Conservation (phyloP, 2,797 vertebrate genomes). For the Falco columbarius region DNA sequence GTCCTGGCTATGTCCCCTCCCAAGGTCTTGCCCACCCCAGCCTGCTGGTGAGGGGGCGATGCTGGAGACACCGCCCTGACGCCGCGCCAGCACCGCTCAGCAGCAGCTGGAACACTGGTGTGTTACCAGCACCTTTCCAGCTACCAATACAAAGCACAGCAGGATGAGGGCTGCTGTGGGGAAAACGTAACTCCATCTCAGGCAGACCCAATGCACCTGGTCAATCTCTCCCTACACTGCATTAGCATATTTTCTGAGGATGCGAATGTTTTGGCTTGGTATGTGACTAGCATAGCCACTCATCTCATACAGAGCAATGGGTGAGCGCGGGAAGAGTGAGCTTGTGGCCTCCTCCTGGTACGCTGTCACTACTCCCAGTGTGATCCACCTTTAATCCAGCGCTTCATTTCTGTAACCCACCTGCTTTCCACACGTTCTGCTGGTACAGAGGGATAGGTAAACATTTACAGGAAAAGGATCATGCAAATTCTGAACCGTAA, state of each 20-base stretch:
- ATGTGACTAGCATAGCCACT: background rate
- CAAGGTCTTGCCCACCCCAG: background rate
- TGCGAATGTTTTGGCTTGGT: background rate
- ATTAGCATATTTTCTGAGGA: background rate
- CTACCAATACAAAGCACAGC: background rate
- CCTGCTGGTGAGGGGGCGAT: background rate
- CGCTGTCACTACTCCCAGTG: background rate
- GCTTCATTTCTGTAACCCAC: background rate
- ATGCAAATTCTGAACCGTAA: background rate
- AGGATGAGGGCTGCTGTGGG: background rate
- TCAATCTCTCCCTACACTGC: background rate
- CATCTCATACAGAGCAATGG: background rate
- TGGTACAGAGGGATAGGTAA: background rate
- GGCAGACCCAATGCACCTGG: background rate
- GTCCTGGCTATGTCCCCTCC: background rate
- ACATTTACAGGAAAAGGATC: background rate
- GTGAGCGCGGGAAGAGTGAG: background rate
- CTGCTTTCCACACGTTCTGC: background rate
- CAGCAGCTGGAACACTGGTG: background rate
- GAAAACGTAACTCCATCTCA: background rate
- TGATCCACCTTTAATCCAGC: background rate
- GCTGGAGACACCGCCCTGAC: background rate
- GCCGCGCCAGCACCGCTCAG: background rate
- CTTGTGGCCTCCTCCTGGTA: background rate
- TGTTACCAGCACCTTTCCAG: background rate